Base-by-base conservation (phyloP, 2,888 invertebrate species). In the Yponomeuta plumbellus region DNA sequence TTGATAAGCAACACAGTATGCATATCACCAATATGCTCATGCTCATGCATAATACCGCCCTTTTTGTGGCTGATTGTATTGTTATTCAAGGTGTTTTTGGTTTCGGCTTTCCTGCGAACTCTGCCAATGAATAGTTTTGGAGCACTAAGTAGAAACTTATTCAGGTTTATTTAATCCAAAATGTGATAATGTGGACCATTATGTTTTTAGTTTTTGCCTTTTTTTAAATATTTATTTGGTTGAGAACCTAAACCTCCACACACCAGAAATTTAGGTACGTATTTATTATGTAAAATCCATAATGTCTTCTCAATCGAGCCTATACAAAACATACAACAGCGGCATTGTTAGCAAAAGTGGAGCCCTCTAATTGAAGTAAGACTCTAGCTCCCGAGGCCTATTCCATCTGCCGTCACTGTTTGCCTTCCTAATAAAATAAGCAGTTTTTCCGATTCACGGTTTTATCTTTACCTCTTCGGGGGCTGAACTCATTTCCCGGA, bases 391-490 rank as follows among this genome's bases (percentile, higher is more conserved):
- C 73, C 74, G 77, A 76, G 78, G 82, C 80, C 81, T 58, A 61
- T 62, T 62, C 56, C 61, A 23, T 44, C 61, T n/a, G 66, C 63
- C 57, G n/a, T 23, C 62, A 67, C 26, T 82, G 81, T 79, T 80
- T 81, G 71, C 74, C 74, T 75, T 75, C 74, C 80, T 80, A 84
- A 88, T 88, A 87, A 90, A 90, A 88, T 89, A 88, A 89, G 87
- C 88, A 88, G 88, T 89, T 88, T 86, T 87, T 86, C 84, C 84
- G 84, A 87, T 85, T 86, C 81, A 73, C 80, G 81, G 81, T 83
- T 86, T 85, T 87, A 84, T 85, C 83, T 80, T 82, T 22, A 58
- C 58, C 58, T 20, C 83, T 77, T 74, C 70, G 76, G 77, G 77
- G 20, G 58, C 20, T 20, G 58, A 22, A 58, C 22, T 58, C 58